Base-by-base conservation (phyloP, 1,140 invertebrate species). In the Zelostemma sp. region DNA sequence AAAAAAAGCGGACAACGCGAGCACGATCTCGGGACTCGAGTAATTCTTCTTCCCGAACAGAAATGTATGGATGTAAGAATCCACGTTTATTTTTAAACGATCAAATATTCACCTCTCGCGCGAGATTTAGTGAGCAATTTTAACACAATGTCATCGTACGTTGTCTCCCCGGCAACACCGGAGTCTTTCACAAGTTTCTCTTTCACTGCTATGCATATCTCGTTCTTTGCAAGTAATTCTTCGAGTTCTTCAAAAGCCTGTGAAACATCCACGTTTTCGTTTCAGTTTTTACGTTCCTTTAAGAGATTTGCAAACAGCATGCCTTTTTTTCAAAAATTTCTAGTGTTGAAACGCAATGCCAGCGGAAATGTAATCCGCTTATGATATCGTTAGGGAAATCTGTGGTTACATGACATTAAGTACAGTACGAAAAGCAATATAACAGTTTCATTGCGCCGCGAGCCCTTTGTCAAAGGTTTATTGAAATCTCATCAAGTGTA, bases 121-220 rank as follows among this genome's bases (percentile, higher is more conserved):
- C 93, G 89, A 5, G 93, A 90, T 78, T 96, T 96, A 9, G 91
- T 91, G 41, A 94, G 85, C 47, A 98, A 84, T 74, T 92, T 93
- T 48, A 89, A 87, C 0, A 97, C 95, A 63, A 97, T 97, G 63
- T 88, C 90, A 82, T 97, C 95, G 76, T 97, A 98, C 45, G 91
- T 91, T 0, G 87, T 89, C 62, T 96, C 93, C 45, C 91, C 90
- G 8, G 95, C 95, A 0, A 97, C 95, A 9, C 96, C 96, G 1
- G 96, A 97, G 85, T 98, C 96, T 81, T 98, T 98, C 15, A 96
- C 93, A 31, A 98, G 87, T 75, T 95, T 96, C 80, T 97, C 95
- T 79, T 97, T 97, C 15, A 94, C 90, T 6, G 96, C 96, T 66
- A 98, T 96, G 85, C 96, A 98, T 80, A 98, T 95, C 68, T 92